These are phyloP conservation scores for Mormyrus lacerda DNA, from an alignment of 2,113 vertebrate species.

Conservation along the genomic window DNA sequence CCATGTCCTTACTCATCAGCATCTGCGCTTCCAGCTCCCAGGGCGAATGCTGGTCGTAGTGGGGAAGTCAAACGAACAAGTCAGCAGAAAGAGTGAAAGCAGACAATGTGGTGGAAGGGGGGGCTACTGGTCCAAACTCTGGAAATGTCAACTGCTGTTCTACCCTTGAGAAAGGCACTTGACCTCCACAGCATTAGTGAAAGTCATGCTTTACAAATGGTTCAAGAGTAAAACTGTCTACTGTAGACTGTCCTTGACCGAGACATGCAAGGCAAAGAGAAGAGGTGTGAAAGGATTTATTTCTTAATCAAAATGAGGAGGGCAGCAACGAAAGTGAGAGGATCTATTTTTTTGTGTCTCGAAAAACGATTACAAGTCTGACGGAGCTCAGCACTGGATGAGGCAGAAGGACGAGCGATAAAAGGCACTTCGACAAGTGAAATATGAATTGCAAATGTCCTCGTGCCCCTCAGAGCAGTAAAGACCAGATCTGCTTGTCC, in stretches of 20 bases:
- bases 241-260: neutral
- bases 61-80: neutral
- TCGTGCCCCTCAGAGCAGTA: neutral
- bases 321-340: neutral
- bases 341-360: neutral
- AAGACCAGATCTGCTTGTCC: neutral
- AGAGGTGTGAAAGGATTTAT: neutral
- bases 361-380: neutral
- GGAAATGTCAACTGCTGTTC: neutral
- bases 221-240: neutral
- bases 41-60: neutral
- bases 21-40: neutral
- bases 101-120: neutral
- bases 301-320: neutral
- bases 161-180: neutral
- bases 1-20: neutral
- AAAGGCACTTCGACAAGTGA: neutral
- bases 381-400: neutral
- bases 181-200: neutral
- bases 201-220: neutral
- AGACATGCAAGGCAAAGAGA: neutral
- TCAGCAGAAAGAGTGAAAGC: neutral
- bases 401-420: neutral
- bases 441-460: neutral
- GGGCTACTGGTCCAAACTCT: neutral